phyloP scores from a whole-genome alignment of 2,113 vertebrate genomes.

The Meleagris gallopavo region DNA sequence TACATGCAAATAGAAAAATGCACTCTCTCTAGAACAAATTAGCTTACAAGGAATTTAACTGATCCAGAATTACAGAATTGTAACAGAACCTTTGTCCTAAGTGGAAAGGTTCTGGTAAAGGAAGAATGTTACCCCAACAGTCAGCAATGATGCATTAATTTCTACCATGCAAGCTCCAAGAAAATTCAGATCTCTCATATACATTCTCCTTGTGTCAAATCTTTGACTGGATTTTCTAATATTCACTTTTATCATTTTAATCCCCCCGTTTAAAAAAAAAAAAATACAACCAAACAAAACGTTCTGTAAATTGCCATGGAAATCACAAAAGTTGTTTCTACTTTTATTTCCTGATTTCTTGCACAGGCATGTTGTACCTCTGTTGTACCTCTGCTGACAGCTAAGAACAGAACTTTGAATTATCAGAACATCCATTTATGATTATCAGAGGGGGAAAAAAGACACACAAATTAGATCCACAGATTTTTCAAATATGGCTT shows the following conservation, averaged over 20 bases:
- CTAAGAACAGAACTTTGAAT: not conserved
- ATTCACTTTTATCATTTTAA: not conserved
- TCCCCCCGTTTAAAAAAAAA: not conserved
- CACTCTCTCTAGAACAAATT: slow-evolving; percentile 14
- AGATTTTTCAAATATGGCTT: slow-evolving; percentile 11
- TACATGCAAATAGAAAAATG: slow-evolving; percentile 5
- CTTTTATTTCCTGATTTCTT: not conserved
- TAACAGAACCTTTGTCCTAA: not conserved
- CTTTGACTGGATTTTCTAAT: not conserved
- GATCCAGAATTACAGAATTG: not conserved
- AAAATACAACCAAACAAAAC: not conserved
- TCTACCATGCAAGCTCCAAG: not conserved
- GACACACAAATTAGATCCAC: not conserved
- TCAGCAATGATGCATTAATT: not conserved
- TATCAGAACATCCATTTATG: not conserved
- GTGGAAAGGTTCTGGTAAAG: too few relatives aligned
- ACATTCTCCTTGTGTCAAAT: not conserved
- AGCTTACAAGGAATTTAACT: not conserved
- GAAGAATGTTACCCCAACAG: not conserved
- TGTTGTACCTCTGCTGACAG: not conserved
- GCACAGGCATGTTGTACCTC: not conserved
- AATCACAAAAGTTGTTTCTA: not conserved
- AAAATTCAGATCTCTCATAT: not conserved
- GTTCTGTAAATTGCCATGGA: not conserved
- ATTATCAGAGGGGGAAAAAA: not conserved